Evolutionary conservation across 64 coral and sea anemone genomes (phyloP).

Genomic region (Stylophora pistillata): DNA sequence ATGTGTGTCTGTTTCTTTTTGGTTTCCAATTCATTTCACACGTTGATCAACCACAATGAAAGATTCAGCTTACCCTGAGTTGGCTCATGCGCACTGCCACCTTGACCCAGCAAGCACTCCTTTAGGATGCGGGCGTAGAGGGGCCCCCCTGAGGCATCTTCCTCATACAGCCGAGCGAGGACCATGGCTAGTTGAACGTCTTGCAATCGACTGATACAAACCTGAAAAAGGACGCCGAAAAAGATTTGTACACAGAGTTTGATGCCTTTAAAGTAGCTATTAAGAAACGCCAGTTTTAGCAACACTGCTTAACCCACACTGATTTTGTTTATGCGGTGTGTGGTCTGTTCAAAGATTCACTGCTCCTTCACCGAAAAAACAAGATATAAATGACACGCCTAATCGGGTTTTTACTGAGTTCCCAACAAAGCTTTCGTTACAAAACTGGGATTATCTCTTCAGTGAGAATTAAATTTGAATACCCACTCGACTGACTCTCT

Average conservation of each 20-base stretch:
- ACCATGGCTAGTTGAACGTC: slow-evolving; percentile 96
- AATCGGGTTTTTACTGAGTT: too few relatives aligned
- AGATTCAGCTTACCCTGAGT: slow-evolving; percentile 51
- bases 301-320: too few relatives aligned
- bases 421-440: too few relatives aligned
- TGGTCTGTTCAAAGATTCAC: too few relatives aligned
- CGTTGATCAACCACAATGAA: too few relatives aligned
- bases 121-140: slow-evolving; percentile 74
- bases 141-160: slow-evolving; percentile 40
- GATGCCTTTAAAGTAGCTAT: neutral
- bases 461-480: too few relatives aligned
- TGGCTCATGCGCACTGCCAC: slow-evolving; percentile 26
- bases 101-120: slow-evolving; percentile 72
- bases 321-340: too few relatives aligned
- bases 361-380: neutral
- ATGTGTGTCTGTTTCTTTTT: too few relatives aligned
- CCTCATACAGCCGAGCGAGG: slow-evolving; percentile 82
- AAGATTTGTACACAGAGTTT: neutral
- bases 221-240: neutral
- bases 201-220: slow-evolving; percentile 83
- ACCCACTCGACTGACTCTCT: too few relatives aligned
- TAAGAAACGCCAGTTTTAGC: neutral
- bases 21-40: too few relatives aligned
- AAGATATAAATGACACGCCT: neutral
- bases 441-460: too few relatives aligned